Conservation (phyloP, 2,113 vertebrate genomes). For the Xiphias gladius region DNA sequence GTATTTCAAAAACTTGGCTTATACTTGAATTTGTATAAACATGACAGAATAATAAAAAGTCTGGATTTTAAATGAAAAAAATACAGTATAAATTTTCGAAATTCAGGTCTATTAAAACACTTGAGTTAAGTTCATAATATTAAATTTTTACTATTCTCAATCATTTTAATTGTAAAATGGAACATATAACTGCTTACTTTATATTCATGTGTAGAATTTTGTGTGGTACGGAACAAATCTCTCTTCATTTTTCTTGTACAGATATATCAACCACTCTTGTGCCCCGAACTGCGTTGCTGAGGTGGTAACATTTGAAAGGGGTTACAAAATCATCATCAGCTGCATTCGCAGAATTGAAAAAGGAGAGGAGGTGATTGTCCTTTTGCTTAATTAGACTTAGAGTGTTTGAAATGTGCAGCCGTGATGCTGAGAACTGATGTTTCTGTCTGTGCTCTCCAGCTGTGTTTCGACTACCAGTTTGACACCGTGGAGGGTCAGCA, state of each 20-base stretch:
- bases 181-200: background rate
- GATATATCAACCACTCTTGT: slow-evolving; percentile 98
- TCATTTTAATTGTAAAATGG: no score
- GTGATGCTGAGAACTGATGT: background rate
- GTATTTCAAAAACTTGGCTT: background rate
- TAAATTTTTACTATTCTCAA: background rate
- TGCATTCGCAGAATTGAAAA: slow-evolving; percentile 94
- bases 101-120: background rate
- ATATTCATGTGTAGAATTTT: background rate
- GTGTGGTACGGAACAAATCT: background rate
- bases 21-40: background rate
- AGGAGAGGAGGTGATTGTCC: slow-evolving; percentile 91
- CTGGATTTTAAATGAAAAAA: background rate
- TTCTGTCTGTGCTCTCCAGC: slow-evolving; percentile 80
- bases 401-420: background rate
- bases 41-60: background rate
- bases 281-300: slow-evolving; percentile 97
- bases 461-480: slow-evolving; percentile 98
- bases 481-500: slow-evolving; percentile 92
- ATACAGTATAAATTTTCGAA: background rate
- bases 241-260: slow-evolving; percentile 57
- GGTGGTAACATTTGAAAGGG: slow-evolving; percentile 96
- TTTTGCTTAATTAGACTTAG: slow-evolving; percentile 2
- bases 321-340: slow-evolving; percentile 98
- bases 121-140: background rate